Percentiles rank a stretch among this genome's conserved stretches.
Conservation (phyloP, 2,113 vertebrate species). For the Poecilia latipinna region DNA sequence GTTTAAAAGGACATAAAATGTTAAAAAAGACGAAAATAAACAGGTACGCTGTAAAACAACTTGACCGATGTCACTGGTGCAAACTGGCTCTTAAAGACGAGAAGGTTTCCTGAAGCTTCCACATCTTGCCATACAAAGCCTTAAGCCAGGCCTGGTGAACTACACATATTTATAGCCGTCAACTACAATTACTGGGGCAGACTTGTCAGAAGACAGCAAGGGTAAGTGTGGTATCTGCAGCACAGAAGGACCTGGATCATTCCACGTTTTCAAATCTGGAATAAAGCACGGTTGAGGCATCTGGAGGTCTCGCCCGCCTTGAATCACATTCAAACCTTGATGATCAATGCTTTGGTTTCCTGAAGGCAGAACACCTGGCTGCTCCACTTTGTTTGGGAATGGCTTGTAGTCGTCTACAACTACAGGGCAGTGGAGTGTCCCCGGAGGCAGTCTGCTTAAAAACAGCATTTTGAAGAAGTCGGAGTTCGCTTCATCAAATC, state of each 20-base stretch:
- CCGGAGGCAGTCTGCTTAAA: not conserved
- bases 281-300: not conserved
- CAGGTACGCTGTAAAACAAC: not conserved
- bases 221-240: slow-evolving; percentile 10
- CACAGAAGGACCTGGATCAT: not conserved
- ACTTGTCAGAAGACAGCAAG: not conserved
- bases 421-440: not conserved
- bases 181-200: slow-evolving; percentile 9
- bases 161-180: slow-evolving; percentile 56
- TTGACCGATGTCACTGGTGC: not conserved
- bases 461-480: not conserved
- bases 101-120: not conserved
- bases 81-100: not conserved
- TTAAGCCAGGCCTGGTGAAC: not conserved
- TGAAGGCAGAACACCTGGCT: slow-evolving; percentile 2
- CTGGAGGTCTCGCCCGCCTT: not conserved
- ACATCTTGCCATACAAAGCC: not conserved
- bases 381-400: slow-evolving; percentile 34
- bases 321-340: slow-evolving; percentile 1
- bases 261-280: not conserved
- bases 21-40: not conserved
- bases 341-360: not conserved
- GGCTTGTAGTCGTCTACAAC: slow-evolving; percentile 53
- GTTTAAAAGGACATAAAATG: not conserved
- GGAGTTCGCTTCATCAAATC: not conserved